These are phyloP conservation scores for Sebastes itinus DNA, from an alignment of 2,797 vertebrate genomes.

Conservation along the genomic window DNA sequence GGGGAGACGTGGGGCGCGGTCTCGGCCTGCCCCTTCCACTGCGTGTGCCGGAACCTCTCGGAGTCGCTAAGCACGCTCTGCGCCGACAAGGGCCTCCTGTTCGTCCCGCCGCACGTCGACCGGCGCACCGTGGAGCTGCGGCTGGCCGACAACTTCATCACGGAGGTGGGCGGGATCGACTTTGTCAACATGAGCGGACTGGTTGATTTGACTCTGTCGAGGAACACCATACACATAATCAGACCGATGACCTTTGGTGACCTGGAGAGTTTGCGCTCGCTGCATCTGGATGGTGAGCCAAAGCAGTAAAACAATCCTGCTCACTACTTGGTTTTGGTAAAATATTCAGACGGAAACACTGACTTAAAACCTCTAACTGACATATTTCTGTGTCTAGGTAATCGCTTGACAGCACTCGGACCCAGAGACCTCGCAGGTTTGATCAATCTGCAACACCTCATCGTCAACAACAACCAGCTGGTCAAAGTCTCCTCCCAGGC, in stretches of 20 bases:
- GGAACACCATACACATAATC: constrained; percentile 90
- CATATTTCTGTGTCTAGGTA: constrained; percentile 67
- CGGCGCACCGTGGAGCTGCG: constrained; percentile 92
- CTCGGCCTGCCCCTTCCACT: constrained; percentile 91
- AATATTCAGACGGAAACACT: neutral
- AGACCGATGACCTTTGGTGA: constrained; percentile 89
- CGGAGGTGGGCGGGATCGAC: constrained; percentile 86
- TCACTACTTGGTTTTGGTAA: neutral
- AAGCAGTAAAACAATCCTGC: neutral
- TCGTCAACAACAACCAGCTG: constrained; percentile 93
- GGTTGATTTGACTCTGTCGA: constrained; percentile 92
- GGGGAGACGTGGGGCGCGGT: constrained; percentile 87
- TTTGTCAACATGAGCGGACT: constrained; percentile 93
- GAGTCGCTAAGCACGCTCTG: constrained; percentile 95
- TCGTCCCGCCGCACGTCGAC: constrained; percentile 92
- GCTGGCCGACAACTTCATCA: constrained; percentile 93
- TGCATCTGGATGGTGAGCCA: constrained; percentile 87
- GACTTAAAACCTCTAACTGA: neutral
- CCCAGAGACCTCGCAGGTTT: constrained; percentile 88
- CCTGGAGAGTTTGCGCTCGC: constrained; percentile 90
- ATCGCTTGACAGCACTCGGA: constrained; percentile 86
- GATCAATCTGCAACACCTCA: constrained; percentile 92
- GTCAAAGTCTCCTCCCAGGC: constrained; percentile 83
- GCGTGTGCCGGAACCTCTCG: constrained; percentile 93
- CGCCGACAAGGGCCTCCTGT: constrained; percentile 92